These are phyloP conservation scores for Drosophila obscura DNA, from an alignment of 1,140 invertebrate species.

Conservation along the genomic window DNA sequence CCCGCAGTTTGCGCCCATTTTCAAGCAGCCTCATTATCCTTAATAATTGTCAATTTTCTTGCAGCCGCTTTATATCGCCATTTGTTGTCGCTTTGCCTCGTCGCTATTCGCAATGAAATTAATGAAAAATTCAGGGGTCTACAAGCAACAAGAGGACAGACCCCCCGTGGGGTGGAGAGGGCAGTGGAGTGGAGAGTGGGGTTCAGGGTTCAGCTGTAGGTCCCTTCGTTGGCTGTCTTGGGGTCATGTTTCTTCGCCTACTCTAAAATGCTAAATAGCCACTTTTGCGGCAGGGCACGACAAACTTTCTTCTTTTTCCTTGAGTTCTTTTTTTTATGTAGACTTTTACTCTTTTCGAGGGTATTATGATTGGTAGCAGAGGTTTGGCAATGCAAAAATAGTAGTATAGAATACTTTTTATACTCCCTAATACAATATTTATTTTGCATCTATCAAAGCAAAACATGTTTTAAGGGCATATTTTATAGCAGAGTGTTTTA, in stretches of 20 bases:
- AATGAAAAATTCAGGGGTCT: constrained; percentile 70
- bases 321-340: too few species aligned
- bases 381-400: background rate
- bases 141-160: constrained; percentile 1
- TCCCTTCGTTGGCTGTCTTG: constrained; percentile 9
- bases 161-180: background rate
- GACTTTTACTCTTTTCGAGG: too few species aligned
- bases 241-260: constrained; percentile 57
- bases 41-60: constrained; percentile 49
- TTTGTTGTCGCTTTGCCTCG: constrained; percentile 1
- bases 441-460: too few species aligned
- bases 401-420: too few species aligned
- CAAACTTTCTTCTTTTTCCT: constrained; percentile 37
- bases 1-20: too few species aligned
- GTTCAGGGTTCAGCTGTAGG: constrained; percentile 12
- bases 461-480: too few species aligned
- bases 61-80: constrained; percentile 51
- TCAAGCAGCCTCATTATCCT: constrained; percentile 36
- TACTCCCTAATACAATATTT: too few species aligned
- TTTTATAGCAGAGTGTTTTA: too few species aligned
- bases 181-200: background rate
- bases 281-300: constrained; percentile 73
- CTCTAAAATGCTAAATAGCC: constrained; percentile 81
- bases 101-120: constrained; percentile 60
- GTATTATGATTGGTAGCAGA: too few species aligned